Conservation (phyloP, 2,797 vertebrate genomes). For the Hephaestus fuliginosus region DNA sequence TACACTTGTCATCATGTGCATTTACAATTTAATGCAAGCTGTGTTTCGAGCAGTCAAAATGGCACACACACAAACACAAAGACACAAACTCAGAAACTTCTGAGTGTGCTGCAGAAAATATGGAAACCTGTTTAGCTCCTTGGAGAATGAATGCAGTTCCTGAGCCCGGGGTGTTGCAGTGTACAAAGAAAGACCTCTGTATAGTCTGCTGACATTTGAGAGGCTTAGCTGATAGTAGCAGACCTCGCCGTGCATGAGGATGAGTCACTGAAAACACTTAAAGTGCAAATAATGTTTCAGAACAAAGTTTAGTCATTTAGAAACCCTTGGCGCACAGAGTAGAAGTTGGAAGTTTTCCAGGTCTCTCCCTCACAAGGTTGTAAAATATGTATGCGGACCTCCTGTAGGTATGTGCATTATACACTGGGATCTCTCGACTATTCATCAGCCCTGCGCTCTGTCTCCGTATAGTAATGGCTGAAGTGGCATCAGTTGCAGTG, state of each 20-base stretch:
- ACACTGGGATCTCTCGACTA: conserved; percentile 24
- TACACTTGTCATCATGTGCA: too few species aligned
- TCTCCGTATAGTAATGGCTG: conserved; percentile 36
- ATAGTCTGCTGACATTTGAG: conserved; percentile 15
- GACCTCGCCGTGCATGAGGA: conserved; percentile 16
- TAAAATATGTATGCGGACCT: conserved; percentile 40
- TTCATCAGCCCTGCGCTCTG: conserved; percentile 31
- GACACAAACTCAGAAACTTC: background rate
- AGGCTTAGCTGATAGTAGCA: conserved; percentile 25
- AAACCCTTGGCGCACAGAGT: conserved; percentile 12
- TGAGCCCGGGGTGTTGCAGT: conserved; percentile 20
- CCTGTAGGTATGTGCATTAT: conserved; percentile 34
- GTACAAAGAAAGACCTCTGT: conserved; percentile 20
- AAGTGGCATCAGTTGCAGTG: conserved; percentile 55
- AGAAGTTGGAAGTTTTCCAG: conserved; percentile 27
- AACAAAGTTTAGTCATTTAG: conserved; percentile 40
- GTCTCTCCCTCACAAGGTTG: conserved; percentile 12
- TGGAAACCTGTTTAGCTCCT: background rate
- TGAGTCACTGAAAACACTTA: conserved; percentile 51
- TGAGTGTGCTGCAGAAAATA: conserved; percentile 11
- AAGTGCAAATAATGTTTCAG: conserved; percentile 43
- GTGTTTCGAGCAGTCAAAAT: too few species aligned
- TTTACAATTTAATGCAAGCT: background rate
- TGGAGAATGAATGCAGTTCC: background rate
- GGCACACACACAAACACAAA: background rate